Evolutionary conservation across 2,888 invertebrate genomes (phyloP), one percentile per base, ranked within the genome.

Genomic region (Taenaris catops): DNA sequence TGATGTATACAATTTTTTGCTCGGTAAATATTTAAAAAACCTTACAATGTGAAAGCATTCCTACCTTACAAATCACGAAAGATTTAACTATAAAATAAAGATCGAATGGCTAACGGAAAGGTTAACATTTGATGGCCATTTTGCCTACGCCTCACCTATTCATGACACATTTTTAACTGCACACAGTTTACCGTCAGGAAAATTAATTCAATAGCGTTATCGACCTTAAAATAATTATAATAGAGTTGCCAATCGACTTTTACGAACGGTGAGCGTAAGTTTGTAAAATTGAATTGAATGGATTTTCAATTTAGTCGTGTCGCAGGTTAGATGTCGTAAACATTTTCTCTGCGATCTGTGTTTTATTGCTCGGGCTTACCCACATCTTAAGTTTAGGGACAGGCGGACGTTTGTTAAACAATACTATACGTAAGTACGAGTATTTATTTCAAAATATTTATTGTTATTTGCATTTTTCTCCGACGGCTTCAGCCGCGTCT

Each of bases 281-380:
- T 45, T 36, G 43, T 41, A 34, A 24, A 20, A 34, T 48, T 38
- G 44, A 47, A 51, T 47, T 50, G 41, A 53, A 51, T 49, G 51
- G 48, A 50, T 55, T 52, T 53, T 52, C 52, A 51, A 53, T 55
- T 53, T 46, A 45, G 49, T 46, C 38, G 42, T 51, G 53, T 53
- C 52, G 49, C 46, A 51, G 52, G 53, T 55, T 46, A 52, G 45
- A 45, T 46, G 46, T 49, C 52, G 55, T 53, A 53, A 55, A 53
- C 44, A 48, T 48, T 42, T 43, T 42, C 37, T 40, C 27, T 32
- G 41, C 41, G 42, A 40, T 44, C 44, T 36, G 36, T 44, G 34
- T 42, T 44, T 44, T 44, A 44, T 38, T 34, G 18, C 36, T 18
- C 34, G 32, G 31, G 21, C 23, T 42, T 41, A 41, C n/a, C n/a